phyloP scores from a whole-genome alignment of 1,140 invertebrate genomes.

The Riptortus pedestris region DNA sequence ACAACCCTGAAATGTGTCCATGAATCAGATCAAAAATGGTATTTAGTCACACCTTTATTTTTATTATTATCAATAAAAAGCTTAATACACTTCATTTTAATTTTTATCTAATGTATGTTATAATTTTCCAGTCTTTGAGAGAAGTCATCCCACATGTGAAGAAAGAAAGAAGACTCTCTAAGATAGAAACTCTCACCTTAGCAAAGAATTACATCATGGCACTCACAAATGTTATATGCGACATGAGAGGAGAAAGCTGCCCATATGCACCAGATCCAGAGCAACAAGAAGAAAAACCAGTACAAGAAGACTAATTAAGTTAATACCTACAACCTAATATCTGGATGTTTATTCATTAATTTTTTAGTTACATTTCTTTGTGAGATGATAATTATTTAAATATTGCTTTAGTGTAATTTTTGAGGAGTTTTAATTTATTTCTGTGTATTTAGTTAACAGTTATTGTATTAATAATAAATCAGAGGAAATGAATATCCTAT shows the following conservation, averaged over 20 bases:
- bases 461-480: background rate
- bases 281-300: background rate
- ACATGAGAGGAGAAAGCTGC: conserved; percentile 58
- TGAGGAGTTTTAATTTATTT: background rate
- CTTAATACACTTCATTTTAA: background rate
- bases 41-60: background rate
- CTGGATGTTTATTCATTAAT: background rate
- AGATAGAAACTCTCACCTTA: conserved; percentile 77
- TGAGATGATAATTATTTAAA: background rate
- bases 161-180: conserved; percentile 71
- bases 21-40: background rate
- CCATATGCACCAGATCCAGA: conserved; percentile 39
- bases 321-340: background rate
- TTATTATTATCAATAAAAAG: background rate
- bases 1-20: background rate
- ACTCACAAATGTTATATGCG: conserved; percentile 75
- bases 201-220: conserved; percentile 87
- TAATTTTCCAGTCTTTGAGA: conserved; percentile 51
- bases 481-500: no score
- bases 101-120: background rate
- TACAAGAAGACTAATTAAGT: background rate
- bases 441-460: background rate
- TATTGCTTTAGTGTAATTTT: background rate
- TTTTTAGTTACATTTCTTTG: no score
- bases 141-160: conserved; percentile 81